Evolutionary conservation across 2,888 invertebrate genomes (phyloP), one percentile per base, ranked within the genome.

Genomic region (Tinea semifulvella): DNA sequence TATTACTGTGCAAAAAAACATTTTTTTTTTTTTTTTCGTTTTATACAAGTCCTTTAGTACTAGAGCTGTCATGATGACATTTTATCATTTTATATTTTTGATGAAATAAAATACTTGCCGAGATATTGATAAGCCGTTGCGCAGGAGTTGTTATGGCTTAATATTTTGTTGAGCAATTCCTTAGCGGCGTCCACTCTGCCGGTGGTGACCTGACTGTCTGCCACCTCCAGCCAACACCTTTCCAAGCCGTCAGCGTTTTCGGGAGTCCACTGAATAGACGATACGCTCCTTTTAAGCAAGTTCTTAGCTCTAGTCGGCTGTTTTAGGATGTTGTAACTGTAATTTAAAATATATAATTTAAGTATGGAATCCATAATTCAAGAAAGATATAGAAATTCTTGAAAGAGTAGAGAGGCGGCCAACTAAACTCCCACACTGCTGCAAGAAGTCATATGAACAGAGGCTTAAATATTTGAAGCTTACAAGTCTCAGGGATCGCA

Each of bases 221-320:
- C 92, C n/a, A 98, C 77, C 38, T 98, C 82, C 5, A 98, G 65
- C 98, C 98, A 98, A 65, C 96, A 93, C 80, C 69, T 87, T 74
- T 98, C 98, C 48, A 98, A 77, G 57, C 97, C 96, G 59, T 98
- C 97, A 0, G 97, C 96, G 57, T 97, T 96, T 65, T 97, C 96
- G 53, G 96, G 94, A 10, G 90, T 94, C 98, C 98, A 98, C 0
- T 84, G 79, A 43, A 88, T 87, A 52, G 94, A 92, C 0, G 91
- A 86, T 13, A 98, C 87, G 0, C 79, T 75, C 19, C 95, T 83
- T 68, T 98, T 98, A 43, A 99, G 67, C 56, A 96, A 93, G 65
- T 94, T 96, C 56, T 96, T 89, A 0, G 98, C 97, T 43, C 96
- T 84, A 13, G 95, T 96, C 0, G 88, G 86, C 71, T 96, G 97